Percentiles rank a stretch among this genome's conserved stretches.
Evolutionary conservation across 2,797 vertebrate genomes (phyloP).

Genomic region (Threskiornis aethiopicus): DNA sequence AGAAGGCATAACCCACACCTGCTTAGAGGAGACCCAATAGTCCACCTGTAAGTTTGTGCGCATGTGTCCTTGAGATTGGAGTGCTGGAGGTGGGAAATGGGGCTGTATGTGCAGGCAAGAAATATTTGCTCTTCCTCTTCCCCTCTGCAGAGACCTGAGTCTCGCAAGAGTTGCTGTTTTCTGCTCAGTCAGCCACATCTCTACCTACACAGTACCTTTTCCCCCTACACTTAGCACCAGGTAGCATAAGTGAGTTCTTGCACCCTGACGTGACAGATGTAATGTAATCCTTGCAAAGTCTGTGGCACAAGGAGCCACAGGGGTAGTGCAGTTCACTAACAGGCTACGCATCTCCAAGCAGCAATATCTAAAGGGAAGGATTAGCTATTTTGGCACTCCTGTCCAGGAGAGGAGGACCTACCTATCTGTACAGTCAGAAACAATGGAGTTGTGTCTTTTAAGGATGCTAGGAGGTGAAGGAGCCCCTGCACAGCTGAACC

Average conservation of each 20-base stretch:
- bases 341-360: not conserved
- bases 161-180: not conserved
- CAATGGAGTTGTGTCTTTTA: not conserved
- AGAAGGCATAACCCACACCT: not conserved
- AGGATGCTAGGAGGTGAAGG: not conserved
- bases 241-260: not conserved
- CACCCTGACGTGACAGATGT: not conserved
- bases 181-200: not conserved
- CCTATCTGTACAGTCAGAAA: not conserved
- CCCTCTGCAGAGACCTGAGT: not conserved
- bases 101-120: not conserved
- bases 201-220: not conserved
- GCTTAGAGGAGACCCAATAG: not conserved
- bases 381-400: not conserved
- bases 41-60: not conserved
- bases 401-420: not conserved
- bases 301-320: not conserved
- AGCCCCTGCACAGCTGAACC: not conserved
- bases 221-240: not conserved
- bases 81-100: not conserved
- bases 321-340: not conserved
- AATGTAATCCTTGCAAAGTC: not conserved
- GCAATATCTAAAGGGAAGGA: not conserved
- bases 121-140: not conserved
- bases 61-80: not conserved